Evolutionary conservation across 2,888 invertebrate species (phyloP).

Genomic region (Abrostola tripartita): DNA sequence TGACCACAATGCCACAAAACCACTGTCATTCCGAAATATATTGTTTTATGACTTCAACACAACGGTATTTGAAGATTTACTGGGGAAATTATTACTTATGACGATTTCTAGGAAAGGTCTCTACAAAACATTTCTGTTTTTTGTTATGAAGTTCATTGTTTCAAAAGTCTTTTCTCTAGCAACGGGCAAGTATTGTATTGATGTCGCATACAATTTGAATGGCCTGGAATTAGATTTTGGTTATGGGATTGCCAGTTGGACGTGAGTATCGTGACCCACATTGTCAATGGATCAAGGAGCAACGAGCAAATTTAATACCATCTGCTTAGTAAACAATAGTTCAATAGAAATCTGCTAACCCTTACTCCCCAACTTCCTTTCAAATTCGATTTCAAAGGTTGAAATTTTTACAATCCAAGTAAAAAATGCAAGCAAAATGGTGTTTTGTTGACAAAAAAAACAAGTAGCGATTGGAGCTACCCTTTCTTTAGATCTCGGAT

Average conservation of each 20-base stretch:
- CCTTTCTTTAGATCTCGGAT: slow-evolving; percentile 86
- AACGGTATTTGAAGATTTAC: slow-evolving; percentile 52
- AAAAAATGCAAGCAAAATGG: slow-evolving; percentile 78
- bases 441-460: slow-evolving; percentile 73
- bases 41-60: slow-evolving; percentile 13
- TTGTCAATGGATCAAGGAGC: slow-evolving; percentile 80
- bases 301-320: slow-evolving; percentile 75
- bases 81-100: slow-evolving; percentile 61
- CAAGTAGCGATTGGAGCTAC: slow-evolving; percentile 79
- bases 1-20: slow-evolving; percentile 17
- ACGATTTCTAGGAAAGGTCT: slow-evolving; percentile 56
- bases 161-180: slow-evolving; percentile 18
- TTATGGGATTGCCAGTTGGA: slow-evolving; percentile 49
- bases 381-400: slow-evolving; percentile 75
- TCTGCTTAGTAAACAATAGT: slow-evolving; percentile 75
- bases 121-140: slow-evolving; percentile 27
- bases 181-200: slow-evolving; percentile 29
- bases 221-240: slow-evolving; percentile 28
- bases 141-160: slow-evolving; percentile 22
- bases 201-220: slow-evolving; percentile 24
- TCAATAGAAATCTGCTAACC: slow-evolving; percentile 78
- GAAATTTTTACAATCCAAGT: slow-evolving; percentile 73
- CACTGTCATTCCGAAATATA: not conserved
- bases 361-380: slow-evolving; percentile 84
- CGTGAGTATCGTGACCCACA: slow-evolving; percentile 72